These are phyloP conservation scores for Platyrinchus mystaceus DNA, from an alignment of 2,797 vertebrate genomes.

Conservation along the genomic window DNA sequence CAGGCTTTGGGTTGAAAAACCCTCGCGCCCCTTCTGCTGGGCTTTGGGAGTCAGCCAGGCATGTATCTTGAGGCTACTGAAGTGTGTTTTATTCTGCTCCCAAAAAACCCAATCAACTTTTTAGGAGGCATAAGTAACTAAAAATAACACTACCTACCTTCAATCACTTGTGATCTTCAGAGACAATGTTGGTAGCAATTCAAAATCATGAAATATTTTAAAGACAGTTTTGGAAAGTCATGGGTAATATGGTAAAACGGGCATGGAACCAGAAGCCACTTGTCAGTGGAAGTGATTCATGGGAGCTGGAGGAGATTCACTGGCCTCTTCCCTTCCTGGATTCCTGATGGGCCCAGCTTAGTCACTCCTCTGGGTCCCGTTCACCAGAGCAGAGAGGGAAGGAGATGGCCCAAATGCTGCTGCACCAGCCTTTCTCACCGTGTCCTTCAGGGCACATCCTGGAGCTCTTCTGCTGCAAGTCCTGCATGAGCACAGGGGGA, in stretches of 20 bases:
- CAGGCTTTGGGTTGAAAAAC: background rate
- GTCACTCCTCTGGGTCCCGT: background rate
- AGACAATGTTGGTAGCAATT: background rate
- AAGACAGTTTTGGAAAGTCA: background rate
- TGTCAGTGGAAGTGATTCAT: background rate
- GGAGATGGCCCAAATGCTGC: background rate
- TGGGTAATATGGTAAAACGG: background rate
- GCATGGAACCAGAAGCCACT: background rate
- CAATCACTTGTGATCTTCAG: background rate
- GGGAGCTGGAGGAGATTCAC: background rate
- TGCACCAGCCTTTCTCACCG: background rate
- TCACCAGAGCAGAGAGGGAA: background rate
- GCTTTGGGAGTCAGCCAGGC: background rate
- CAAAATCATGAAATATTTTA: background rate
- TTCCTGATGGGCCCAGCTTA: background rate
- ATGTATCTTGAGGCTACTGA: background rate
- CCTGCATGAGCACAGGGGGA: background rate
- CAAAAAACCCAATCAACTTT: background rate
- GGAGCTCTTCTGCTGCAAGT: background rate
- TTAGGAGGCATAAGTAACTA: background rate
- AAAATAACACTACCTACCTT: background rate
- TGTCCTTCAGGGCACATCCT: background rate
- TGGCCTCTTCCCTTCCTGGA: background rate
- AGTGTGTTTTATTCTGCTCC: background rate
- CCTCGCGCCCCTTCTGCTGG: background rate